phyloP scores from a whole-genome alignment of 2,113 vertebrate species.

The Pelecanoides urinatrix region DNA sequence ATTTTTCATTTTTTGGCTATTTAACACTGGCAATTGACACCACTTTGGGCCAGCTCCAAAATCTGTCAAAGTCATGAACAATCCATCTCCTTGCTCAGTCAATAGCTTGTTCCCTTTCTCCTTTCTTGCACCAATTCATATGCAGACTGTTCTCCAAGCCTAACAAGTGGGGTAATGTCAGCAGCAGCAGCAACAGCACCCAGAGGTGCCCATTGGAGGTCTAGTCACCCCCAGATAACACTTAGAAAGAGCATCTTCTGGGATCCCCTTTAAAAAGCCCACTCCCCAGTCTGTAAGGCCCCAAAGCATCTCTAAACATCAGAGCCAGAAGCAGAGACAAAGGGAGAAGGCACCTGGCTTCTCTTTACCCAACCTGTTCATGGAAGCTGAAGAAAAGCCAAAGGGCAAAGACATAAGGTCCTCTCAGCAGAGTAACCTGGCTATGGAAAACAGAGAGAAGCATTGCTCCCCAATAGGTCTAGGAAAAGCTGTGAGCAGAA shows the following conservation, averaged over 20 bases:
- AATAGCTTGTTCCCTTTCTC: not conserved
- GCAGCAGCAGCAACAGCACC: not conserved
- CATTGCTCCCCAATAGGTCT: not conserved
- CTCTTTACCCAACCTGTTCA: not conserved
- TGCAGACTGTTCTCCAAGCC: not conserved
- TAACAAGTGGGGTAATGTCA: not conserved
- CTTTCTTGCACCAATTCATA: not conserved
- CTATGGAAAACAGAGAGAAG: not conserved
- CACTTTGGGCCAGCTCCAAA: constrained; percentile 1
- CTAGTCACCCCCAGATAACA: not conserved
- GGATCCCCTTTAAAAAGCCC: not conserved
- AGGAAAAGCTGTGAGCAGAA: not conserved
- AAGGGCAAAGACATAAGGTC: not conserved
- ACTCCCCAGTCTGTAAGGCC: not conserved
- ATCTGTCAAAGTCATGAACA: not conserved
- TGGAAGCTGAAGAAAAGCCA: not conserved
- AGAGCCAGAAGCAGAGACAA: not conserved
- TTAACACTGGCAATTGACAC: constrained; percentile 13
- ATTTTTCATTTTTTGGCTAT: constrained; percentile 52
- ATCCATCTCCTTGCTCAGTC: not conserved
- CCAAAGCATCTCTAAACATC: not conserved
- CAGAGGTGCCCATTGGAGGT: not conserved
- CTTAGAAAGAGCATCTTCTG: not conserved
- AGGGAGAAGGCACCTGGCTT: not conserved
- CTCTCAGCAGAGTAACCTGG: not conserved